Percentiles rank a stretch among this genome's conserved stretches.
phyloP scores from a whole-genome alignment of 2,888 invertebrate species.

The Blera fallax region DNA sequence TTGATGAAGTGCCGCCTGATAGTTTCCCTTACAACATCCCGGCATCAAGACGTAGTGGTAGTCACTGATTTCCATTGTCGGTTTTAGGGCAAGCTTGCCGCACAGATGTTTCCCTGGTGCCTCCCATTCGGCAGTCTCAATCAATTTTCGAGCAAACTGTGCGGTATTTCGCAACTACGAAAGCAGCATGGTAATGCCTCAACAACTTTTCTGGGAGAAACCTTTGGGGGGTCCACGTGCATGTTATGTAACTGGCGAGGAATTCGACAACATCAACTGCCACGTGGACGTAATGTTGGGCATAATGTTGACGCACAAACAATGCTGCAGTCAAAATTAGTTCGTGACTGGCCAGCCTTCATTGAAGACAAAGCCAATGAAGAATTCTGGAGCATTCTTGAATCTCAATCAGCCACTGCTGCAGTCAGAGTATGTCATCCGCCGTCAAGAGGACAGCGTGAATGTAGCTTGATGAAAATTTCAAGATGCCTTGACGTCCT shows the following conservation, averaged over 20 bases:
- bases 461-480: constrained; percentile 91
- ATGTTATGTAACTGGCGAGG: constrained; percentile 92
- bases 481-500: constrained; percentile 86
- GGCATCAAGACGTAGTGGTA: constrained; percentile 71
- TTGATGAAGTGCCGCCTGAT: constrained; percentile 55
- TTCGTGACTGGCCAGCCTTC: constrained; percentile 96
- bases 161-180: constrained; percentile 96
- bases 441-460: constrained; percentile 96
- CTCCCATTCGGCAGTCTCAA: constrained; percentile 98
- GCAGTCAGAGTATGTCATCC: constrained; percentile 96
- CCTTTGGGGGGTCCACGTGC: constrained; percentile 91
- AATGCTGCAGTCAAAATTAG: constrained; percentile 92
- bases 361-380: constrained; percentile 90
- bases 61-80: constrained; percentile 67
- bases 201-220: constrained; percentile 92
- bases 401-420: constrained; percentile 98
- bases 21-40: constrained; percentile 73
- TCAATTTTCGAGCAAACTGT: constrained; percentile 99
- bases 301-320: constrained; percentile 94
- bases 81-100: constrained; percentile 84
- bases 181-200: constrained; percentile 94
- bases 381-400: constrained; percentile 96
- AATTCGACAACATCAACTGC: constrained; percentile 92
- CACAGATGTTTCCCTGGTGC: constrained; percentile 94
- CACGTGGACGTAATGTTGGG: constrained; percentile 90